Evolutionary conservation across 2,113 vertebrate species (phyloP).

Genomic region (Epinephelus lanceolatus): DNA sequence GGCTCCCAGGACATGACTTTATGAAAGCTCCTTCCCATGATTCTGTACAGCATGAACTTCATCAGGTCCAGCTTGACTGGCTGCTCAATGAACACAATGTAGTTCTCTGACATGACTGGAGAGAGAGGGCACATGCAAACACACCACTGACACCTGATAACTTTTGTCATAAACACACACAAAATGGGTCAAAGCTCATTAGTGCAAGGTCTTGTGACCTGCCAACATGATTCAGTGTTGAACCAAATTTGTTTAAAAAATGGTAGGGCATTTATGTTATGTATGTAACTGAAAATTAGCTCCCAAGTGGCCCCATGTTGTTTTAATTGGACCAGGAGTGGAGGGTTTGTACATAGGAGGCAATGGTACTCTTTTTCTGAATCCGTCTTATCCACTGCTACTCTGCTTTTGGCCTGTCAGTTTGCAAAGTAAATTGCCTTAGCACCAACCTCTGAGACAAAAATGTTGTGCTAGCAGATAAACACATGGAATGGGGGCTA

Average conservation of each 20-base stretch:
- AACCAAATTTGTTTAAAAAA: neutral
- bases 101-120: conserved; percentile 95
- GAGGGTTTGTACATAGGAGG: neutral
- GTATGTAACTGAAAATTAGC: neutral
- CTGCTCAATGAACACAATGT: conserved; percentile 93
- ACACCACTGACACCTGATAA: neutral
- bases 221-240: neutral
- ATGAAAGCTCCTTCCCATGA: conserved; percentile 84
- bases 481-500: conserved; percentile 7
- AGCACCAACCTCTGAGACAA: neutral
- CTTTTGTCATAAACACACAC: conserved; percentile 1
- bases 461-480: conserved; percentile 12
- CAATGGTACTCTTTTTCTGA: neutral
- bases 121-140: conserved; percentile 5
- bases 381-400: neutral
- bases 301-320: neutral
- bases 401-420: neutral
- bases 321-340: neutral
- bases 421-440: conserved; percentile 1
- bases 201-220: neutral
- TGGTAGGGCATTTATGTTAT: neutral
- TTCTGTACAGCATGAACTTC: conserved; percentile 86
- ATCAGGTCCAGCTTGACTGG: conserved; percentile 90
- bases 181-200: neutral
- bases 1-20: conserved; percentile 92